Evolutionary conservation across 2,113 vertebrate genomes (phyloP).

Genomic region (Bos taurus): ARS-UCD2.0 NC_037345.1:56426001-56426500

Average conservation of each 20-base stretch:
- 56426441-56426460: background rate
- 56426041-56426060: background rate
- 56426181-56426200: background rate
- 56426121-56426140: too few species aligned
- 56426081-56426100: background rate
- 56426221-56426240: background rate
- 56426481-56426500: background rate
- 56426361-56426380: background rate
- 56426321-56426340: background rate
- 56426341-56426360: background rate
- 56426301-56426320: background rate
- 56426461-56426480: background rate
- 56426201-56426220: background rate
- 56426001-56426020: background rate
- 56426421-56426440: background rate
- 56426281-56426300: background rate
- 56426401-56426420: background rate
- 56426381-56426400: background rate
- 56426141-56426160: accelerated
- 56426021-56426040: background rate
- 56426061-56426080: background rate
- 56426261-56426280: background rate
- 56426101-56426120: background rate
- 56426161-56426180: background rate
- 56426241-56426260: background rate